A percentile compares a stretch with the other conserved stretches of the same genome.
These are phyloP conservation scores for Vanessa cardui DNA, from an alignment of 2,888 invertebrate genomes.

Conservation along the genomic window DNA sequence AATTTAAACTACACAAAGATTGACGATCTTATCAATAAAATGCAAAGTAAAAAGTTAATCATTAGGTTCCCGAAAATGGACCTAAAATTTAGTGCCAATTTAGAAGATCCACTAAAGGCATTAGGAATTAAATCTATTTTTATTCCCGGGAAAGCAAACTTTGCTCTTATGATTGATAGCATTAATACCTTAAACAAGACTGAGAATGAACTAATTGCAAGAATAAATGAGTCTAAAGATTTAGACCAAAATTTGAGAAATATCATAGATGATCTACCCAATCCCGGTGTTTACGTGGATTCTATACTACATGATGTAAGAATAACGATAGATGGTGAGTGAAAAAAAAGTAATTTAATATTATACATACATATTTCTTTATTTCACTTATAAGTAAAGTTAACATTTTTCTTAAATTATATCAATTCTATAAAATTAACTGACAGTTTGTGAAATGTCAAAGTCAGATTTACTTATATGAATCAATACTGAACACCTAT, in stretches of 20 bases:
- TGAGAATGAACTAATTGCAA: conserved; percentile 54
- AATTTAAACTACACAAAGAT: conserved; percentile 75
- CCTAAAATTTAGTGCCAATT: conserved; percentile 81
- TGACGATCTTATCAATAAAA: conserved; percentile 72
- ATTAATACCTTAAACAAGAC: conserved; percentile 48
- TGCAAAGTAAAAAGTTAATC: conserved; percentile 75
- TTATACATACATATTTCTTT: not conserved
- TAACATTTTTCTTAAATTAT: not conserved
- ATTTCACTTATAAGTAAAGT: not conserved
- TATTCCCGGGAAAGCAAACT: conserved; percentile 82
- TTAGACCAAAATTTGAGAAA: conserved; percentile 48
- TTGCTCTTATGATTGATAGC: conserved; percentile 83
- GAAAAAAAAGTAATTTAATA: not conserved
- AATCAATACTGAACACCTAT: too few relatives aligned
- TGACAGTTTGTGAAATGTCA: too few relatives aligned
- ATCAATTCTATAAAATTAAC: too few relatives aligned
- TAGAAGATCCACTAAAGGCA: conserved; percentile 79
- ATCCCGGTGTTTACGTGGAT: conserved; percentile 85
- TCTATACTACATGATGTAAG: conserved; percentile 86
- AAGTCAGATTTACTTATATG: too few relatives aligned
- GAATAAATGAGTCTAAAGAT: conserved; percentile 48
- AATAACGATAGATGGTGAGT: conserved; percentile 81
- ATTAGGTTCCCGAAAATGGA: conserved; percentile 88
- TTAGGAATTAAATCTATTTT: conserved; percentile 87
- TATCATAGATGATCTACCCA: conserved; percentile 62